Percentiles rank a stretch among this genome's conserved stretches.
Conservation (phyloP, 1,140 invertebrate genomes). For the Drosophila sucinea region DNA sequence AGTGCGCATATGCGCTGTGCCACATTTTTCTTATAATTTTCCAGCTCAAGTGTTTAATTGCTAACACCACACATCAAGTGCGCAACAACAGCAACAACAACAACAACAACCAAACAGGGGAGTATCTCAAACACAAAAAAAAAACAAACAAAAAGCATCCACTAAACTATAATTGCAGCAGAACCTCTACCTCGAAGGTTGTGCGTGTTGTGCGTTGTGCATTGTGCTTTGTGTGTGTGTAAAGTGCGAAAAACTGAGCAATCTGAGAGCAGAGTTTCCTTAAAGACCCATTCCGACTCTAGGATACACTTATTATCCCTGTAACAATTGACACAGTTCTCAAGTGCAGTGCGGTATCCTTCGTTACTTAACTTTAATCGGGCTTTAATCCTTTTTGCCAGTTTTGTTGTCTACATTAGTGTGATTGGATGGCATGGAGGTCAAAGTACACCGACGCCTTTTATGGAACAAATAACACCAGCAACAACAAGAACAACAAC, state of each 20-base stretch:
- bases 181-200: neutral
- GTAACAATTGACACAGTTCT: neutral
- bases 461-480: conserved; percentile 5
- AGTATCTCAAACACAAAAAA: neutral
- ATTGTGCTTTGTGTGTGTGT: neutral
- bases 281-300: neutral
- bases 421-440: conserved; percentile 14
- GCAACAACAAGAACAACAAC: neutral
- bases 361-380: neutral
- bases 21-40: conserved; percentile 23
- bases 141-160: neutral
- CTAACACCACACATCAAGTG: conserved; percentile 46
- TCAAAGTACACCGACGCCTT: conserved; percentile 18
- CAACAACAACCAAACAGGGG: conserved; percentile 38
- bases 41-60: conserved; percentile 57
- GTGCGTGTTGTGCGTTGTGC: neutral
- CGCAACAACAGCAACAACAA: conserved; percentile 40
- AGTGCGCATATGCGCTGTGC: neutral
- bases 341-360: neutral
- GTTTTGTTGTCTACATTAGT: conserved; percentile 19
- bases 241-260: neutral
- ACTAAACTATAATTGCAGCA: conserved; percentile 11
- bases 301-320: neutral
- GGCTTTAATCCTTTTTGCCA: neutral
- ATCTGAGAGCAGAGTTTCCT: neutral